Conservation (phyloP, 1,140 invertebrate species). For the Anastrepha ludens region DNA sequence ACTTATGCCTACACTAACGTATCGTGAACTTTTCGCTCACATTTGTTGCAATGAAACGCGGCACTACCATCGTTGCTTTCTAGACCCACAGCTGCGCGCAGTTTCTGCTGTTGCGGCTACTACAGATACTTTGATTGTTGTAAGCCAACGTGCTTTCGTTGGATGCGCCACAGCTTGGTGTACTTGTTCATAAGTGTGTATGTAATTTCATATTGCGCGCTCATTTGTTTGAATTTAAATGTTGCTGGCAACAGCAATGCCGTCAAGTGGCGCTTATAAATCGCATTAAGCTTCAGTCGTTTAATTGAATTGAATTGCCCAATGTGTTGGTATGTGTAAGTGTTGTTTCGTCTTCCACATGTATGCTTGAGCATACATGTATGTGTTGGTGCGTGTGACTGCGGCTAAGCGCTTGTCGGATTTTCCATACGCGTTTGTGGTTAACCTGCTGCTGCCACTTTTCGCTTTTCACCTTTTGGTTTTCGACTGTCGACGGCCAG, state of each 20-base stretch:
- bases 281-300: constrained; percentile 40
- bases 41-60: constrained; percentile 14
- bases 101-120: background rate
- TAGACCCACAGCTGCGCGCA: background rate
- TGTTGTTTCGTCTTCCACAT: background rate
- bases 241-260: constrained; percentile 19
- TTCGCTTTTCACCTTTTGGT: constrained; percentile 25
- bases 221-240: constrained; percentile 48
- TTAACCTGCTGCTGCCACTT: constrained; percentile 34
- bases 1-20: too few relatives aligned
- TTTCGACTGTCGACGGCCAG: background rate
- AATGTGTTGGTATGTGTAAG: constrained; percentile 1
- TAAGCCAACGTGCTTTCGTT: background rate
- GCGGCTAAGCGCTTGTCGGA: background rate
- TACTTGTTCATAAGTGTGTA: background rate
- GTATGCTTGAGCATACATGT: background rate
- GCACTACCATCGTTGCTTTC: background rate
- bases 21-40: background rate
- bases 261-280: constrained; percentile 51
- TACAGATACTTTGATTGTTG: background rate
- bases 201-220: background rate
- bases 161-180: background rate
- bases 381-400: background rate
- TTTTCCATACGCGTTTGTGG: constrained; percentile 38
- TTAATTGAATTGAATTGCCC: constrained; percentile 40